Evolutionary conservation across 2,113 vertebrate genomes (phyloP).

Genomic region (Mionectes macconnelli): DNA sequence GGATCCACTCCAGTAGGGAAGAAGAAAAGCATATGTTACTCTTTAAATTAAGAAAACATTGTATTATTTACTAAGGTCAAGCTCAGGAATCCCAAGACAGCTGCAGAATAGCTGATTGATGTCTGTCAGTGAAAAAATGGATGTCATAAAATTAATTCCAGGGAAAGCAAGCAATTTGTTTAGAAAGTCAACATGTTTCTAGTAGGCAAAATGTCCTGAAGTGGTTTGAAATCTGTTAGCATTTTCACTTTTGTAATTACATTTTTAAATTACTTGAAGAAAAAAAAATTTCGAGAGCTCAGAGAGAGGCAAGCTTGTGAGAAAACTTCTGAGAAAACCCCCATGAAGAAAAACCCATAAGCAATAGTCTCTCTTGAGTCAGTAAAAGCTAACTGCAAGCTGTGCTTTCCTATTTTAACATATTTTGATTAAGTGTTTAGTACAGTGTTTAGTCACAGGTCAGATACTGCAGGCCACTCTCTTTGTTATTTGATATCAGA

Average conservation of each 20-base stretch:
- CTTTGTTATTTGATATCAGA: not conserved
- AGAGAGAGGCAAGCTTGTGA: not conserved
- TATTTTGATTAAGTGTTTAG: not conserved
- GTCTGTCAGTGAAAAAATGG: not conserved
- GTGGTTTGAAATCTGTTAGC: slow-evolving; percentile 20
- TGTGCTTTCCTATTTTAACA: not conserved
- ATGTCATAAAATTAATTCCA: slow-evolving; percentile 46
- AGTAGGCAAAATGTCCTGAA: not conserved
- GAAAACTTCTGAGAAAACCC: not conserved
- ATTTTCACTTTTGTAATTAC: slow-evolving; percentile 29
- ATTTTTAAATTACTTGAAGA: not conserved
- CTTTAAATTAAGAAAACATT: slow-evolving; percentile 4
- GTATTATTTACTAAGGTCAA: slow-evolving; percentile 48
- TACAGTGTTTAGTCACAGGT: not conserved
- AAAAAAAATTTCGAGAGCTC: not conserved
- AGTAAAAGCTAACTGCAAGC: not conserved
- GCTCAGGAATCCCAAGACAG: not conserved
- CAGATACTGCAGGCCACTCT: not conserved
- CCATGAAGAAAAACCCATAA: not conserved
- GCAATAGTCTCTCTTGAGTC: not conserved
- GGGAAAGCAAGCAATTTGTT: slow-evolving; percentile 24
- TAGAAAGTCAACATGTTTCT: slow-evolving; percentile 19
- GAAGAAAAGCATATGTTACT: slow-evolving; percentile 22
- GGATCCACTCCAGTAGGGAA: not conserved
- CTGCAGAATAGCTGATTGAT: slow-evolving; percentile 3